phyloP scores from a whole-genome alignment of 2,888 invertebrate species.

The Apamea anceps region DNA sequence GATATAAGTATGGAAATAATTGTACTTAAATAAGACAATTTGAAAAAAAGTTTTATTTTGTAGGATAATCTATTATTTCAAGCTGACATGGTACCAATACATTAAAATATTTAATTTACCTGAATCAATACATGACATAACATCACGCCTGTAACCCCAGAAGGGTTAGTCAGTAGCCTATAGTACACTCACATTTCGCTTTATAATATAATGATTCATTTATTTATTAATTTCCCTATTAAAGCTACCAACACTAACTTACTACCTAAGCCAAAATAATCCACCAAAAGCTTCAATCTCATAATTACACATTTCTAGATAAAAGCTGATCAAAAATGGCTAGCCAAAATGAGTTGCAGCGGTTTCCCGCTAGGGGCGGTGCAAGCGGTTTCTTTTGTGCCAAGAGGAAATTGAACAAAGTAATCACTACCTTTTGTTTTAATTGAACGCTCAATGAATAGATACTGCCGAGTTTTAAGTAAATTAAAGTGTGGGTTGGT shows the following conservation, averaged over 20 bases:
- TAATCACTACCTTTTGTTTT: slow-evolving; percentile 68
- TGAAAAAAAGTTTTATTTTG: too few species aligned
- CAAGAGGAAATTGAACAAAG: slow-evolving; percentile 64
- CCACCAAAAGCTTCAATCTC: slow-evolving; percentile 35
- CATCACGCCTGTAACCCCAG: too few species aligned
- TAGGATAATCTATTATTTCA: too few species aligned
- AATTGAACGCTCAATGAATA: slow-evolving; percentile 65
- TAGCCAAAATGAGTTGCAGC: slow-evolving; percentile 47
- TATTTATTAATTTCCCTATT: neutral
- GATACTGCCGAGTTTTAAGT: slow-evolving; percentile 56
- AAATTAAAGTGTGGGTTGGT: slow-evolving; percentile 55
- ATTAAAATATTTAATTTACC: too few species aligned
- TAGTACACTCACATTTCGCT: too few species aligned
- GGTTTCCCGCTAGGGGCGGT: slow-evolving; percentile 41
- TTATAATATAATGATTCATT: too few species aligned
- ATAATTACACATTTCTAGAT: slow-evolving; percentile 44
- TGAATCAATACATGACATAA: too few species aligned
- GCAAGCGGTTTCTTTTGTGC: slow-evolving; percentile 62
- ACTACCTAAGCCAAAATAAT: neutral
- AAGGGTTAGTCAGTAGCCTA: too few species aligned
- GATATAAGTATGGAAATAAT: neutral
- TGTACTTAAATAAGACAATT: too few species aligned
- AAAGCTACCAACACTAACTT: neutral
- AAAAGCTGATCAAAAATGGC: slow-evolving; percentile 56
- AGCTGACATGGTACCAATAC: too few species aligned